Base-by-base conservation (phyloP, 1,140 invertebrate species). In the Mactra quadrangularis region DNA sequence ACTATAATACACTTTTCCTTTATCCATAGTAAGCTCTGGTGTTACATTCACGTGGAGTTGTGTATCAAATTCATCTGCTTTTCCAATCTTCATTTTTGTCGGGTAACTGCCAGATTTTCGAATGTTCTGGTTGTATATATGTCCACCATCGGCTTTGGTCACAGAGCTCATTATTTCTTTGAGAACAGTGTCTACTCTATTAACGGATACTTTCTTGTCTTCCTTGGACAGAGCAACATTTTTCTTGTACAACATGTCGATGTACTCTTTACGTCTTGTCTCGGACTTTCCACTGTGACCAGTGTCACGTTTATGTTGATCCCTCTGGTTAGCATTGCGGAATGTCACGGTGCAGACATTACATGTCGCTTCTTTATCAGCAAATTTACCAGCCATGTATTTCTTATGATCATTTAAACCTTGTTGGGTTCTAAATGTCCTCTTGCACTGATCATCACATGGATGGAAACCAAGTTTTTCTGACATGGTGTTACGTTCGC, bases 41-140 rank as follows among this genome's bases (percentile, higher is more conserved):
- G 9, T 22, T 31, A 72, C 31, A 22, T 72, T 59, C 7, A 47
- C 29, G 0, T 25, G 29, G 15, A 72, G 29, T n/a, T 72, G 50
- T 1, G 25, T 38, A 57, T 72, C 70, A 41, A 72, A 72, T 57
- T 72, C 52, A 57, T 72, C 70, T 17, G 70, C 52, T n/a, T 57
- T 55, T 25, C 70, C 70, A 38, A 72, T 72, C 27, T 72, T 72
- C 1, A 50, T 55, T 72, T 72, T 59, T 9, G 27, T 31, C 2
- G 70, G 52, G 19, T n/a, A 57, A 57, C 70, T 72, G 1, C 70
- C 70, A 38, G 70, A 50, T n/a, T 57, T 72, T 2, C 50, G 11
- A 15, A 57, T n/a, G n/a, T 72, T 59, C 25, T 6, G 35, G 11
- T 50, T 33, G 57, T 57, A 72, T 15, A 72, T 57, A 17, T 72